Evolutionary conservation across 1,140 invertebrate genomes (phyloP).

Genomic region (Linepithema humile): DNA sequence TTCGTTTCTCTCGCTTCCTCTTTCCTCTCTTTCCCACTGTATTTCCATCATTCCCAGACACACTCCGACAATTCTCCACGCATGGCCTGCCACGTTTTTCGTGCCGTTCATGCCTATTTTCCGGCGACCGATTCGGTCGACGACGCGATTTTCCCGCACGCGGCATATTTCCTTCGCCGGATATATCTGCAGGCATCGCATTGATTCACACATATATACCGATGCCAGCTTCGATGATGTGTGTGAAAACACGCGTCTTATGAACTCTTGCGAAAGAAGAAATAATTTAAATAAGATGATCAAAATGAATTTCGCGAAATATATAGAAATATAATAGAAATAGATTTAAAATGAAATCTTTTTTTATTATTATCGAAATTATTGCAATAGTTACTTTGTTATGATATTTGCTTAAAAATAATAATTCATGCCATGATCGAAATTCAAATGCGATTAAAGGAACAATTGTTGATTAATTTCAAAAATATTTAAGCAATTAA

Average conservation of each 20-base stretch:
- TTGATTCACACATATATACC: constrained; percentile 24
- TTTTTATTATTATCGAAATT: background rate
- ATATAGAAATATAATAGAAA: background rate
- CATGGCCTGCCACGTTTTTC: constrained; percentile 73
- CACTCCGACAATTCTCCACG: constrained; percentile 74
- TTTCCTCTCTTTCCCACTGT: constrained; percentile 14
- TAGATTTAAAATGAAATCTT: background rate
- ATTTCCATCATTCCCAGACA: constrained; percentile 50
- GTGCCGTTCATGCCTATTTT: constrained; percentile 74
- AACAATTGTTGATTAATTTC: background rate
- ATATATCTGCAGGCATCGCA: constrained; percentile 7
- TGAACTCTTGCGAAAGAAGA: background rate
- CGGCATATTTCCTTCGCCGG: constrained; percentile 52
- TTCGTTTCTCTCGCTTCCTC: constrained; percentile 53
- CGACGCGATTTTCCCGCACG: constrained; percentile 64
- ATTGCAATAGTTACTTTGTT: background rate
- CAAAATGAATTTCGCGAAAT: background rate
- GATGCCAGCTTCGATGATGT: background rate
- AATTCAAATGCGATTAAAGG: background rate
- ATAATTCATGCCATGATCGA: background rate
- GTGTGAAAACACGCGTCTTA: background rate
- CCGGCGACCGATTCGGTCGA: constrained; percentile 69
- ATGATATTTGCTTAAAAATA: background rate
- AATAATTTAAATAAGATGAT: background rate
- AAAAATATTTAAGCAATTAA: background rate